These are phyloP conservation scores for Leptura quadrifasciata DNA, from an alignment of 2,888 invertebrate genomes.

Conservation along the genomic window DNA sequence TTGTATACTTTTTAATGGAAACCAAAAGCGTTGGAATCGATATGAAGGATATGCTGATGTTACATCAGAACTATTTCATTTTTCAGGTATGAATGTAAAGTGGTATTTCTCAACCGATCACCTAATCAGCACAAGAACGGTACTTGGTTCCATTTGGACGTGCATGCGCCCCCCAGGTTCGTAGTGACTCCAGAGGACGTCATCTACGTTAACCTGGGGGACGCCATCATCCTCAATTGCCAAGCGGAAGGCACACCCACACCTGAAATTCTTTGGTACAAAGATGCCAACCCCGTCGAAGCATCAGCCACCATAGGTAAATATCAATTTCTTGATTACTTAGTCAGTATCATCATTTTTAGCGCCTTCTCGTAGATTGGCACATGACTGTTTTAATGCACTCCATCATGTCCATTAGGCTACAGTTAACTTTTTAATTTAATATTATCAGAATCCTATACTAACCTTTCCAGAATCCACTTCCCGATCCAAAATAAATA, in stretches of 20 bases:
- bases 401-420: constrained; percentile 4
- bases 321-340: constrained; percentile 11
- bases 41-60: too few species aligned
- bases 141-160: constrained; percentile 98
- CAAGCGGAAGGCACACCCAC: constrained; percentile 97
- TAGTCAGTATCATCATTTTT: constrained; percentile 21
- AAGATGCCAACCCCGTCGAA: constrained; percentile 93
- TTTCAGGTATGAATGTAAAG: constrained; percentile 76
- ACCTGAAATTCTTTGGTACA: constrained; percentile 97
- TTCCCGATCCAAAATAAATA: too few species aligned
- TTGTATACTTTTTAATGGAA: background rate
- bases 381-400: constrained; percentile 41
- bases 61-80: background rate
- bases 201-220: constrained; percentile 97
- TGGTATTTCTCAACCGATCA: constrained; percentile 95
- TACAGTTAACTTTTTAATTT: background rate
- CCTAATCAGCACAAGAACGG: constrained; percentile 95
- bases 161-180: constrained; percentile 96
- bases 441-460: too few species aligned
- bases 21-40: too few species aligned
- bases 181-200: constrained; percentile 96
- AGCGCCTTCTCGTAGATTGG: constrained; percentile 14
- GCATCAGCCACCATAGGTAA: constrained; percentile 86
- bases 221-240: constrained; percentile 96
- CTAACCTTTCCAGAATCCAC: too few species aligned